Percentiles rank a stretch among this genome's conserved stretches.
These are phyloP conservation scores for Lasioglossum figueresi DNA, from an alignment of 2,888 invertebrate species.

Conservation along the genomic window DNA sequence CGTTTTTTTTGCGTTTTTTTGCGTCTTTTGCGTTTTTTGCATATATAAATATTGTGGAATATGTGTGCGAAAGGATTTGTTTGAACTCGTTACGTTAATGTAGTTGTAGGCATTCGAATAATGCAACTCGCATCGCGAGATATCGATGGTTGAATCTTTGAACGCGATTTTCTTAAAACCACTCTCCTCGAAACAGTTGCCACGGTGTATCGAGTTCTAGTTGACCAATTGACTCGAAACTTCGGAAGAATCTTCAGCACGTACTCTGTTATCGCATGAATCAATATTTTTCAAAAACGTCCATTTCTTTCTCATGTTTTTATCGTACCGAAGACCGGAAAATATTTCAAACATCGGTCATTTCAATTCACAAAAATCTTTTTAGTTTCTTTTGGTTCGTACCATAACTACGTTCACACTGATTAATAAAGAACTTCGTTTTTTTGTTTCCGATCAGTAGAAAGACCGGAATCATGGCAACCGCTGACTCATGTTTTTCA, in stretches of 20 bases:
- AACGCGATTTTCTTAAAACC: background rate
- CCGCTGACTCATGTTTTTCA: constrained; percentile 1
- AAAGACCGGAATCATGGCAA: constrained; percentile 5
- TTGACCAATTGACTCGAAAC: background rate
- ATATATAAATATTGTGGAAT: background rate
- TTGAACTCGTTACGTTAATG: background rate
- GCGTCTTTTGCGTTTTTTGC: background rate
- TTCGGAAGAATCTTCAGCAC: background rate
- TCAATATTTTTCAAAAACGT: background rate
- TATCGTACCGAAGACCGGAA: background rate
- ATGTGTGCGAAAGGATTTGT: background rate
- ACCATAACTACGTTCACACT: background rate
- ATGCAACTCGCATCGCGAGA: background rate
- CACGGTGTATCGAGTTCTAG: background rate
- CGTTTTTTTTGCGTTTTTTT: background rate
- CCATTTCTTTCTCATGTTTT: background rate
- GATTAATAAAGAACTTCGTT: background rate
- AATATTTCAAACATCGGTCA: background rate
- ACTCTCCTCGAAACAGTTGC: background rate
- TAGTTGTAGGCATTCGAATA: background rate
- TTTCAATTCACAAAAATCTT: background rate
- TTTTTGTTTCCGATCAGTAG: constrained; percentile 2
- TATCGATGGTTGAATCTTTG: background rate
- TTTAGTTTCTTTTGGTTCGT: background rate
- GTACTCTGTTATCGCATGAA: background rate